A percentile compares a stretch with the other conserved stretches of the same genome.
phyloP scores from a whole-genome alignment of 2,888 invertebrate genomes.

The Conus canariensis region DNA sequence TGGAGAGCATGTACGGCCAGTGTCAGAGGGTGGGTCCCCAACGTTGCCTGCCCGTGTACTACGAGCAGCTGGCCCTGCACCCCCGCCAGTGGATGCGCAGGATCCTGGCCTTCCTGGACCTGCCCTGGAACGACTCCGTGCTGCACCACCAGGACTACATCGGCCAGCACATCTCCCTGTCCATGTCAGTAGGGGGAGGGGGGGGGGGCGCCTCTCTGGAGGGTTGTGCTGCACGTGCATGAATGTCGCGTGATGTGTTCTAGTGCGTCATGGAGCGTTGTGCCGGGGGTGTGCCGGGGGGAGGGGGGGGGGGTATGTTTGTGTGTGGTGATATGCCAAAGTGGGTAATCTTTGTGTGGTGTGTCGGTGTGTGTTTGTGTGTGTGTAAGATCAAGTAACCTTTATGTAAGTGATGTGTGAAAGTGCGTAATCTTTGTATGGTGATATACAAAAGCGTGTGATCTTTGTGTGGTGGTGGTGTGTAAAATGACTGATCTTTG shows the following conservation, averaged over 20 bases:
- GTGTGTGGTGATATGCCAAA: background rate
- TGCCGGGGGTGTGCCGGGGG: no score
- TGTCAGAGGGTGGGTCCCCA: slow-evolving; percentile 70
- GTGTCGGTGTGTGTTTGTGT: background rate
- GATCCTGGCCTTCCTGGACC: slow-evolving; percentile 91
- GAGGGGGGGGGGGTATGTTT: background rate
- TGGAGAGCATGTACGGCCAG: slow-evolving; percentile 87
- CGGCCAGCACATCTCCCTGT: slow-evolving; percentile 95
- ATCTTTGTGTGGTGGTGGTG: no score
- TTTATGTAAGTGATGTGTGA: no score
- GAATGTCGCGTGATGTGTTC: background rate
- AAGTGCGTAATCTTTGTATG: no score
- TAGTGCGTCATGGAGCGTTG: background rate
- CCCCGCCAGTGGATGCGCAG: slow-evolving; percentile 92
- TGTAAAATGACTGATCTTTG: no score
- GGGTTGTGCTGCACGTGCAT: background rate
- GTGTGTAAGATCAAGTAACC: no score
- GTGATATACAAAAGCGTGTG: no score
- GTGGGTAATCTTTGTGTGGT: background rate
- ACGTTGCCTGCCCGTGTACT: slow-evolving; percentile 93
- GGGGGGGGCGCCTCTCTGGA: background rate
- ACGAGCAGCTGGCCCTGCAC: slow-evolving; percentile 97
- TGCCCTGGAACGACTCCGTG: slow-evolving; percentile 97
- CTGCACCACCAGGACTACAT: slow-evolving; percentile 96
- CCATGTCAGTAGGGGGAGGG: slow-evolving; percentile 85